Evolutionary conservation across 2,888 invertebrate species (phyloP).

Genomic region (Beris chalybata): DNA sequence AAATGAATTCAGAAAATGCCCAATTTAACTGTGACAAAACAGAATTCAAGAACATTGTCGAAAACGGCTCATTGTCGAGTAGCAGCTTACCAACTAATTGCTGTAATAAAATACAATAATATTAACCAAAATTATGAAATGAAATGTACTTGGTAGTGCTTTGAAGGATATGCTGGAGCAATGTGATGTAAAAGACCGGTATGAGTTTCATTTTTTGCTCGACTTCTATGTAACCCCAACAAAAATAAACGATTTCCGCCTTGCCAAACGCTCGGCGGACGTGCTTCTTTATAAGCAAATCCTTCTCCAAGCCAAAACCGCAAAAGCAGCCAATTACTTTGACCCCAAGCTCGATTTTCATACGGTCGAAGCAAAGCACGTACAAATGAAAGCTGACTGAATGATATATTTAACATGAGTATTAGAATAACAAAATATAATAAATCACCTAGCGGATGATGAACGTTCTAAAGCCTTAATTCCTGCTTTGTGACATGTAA

Average conservation of each 20-base stretch:
- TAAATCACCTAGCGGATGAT: slow-evolving; percentile 56
- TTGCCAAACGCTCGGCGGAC: slow-evolving; percentile 61
- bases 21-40: slow-evolving; percentile 81
- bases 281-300: slow-evolving; percentile 71
- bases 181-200: slow-evolving; percentile 55
- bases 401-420: too few species aligned
- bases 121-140: not conserved
- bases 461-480: slow-evolving; percentile 72
- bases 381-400: slow-evolving; percentile 66
- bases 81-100: slow-evolving; percentile 66
- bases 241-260: slow-evolving; percentile 53
- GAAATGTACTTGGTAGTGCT: slow-evolving; percentile 48
- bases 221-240: slow-evolving; percentile 51
- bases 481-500: slow-evolving; percentile 73
- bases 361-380: slow-evolving; percentile 74
- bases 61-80: slow-evolving; percentile 63
- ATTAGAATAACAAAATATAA: not conserved
- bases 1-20: slow-evolving; percentile 86
- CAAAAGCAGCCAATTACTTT: slow-evolving; percentile 82
- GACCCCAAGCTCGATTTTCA: slow-evolving; percentile 80
- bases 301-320: slow-evolving; percentile 84
- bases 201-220: slow-evolving; percentile 54
- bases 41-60: slow-evolving; percentile 74
- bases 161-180: slow-evolving; percentile 54
- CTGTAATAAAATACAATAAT: slow-evolving; percentile 59